phyloP scores from a whole-genome alignment of 2,797 vertebrate genomes.

The Scomberomorus guttatus region DNA sequence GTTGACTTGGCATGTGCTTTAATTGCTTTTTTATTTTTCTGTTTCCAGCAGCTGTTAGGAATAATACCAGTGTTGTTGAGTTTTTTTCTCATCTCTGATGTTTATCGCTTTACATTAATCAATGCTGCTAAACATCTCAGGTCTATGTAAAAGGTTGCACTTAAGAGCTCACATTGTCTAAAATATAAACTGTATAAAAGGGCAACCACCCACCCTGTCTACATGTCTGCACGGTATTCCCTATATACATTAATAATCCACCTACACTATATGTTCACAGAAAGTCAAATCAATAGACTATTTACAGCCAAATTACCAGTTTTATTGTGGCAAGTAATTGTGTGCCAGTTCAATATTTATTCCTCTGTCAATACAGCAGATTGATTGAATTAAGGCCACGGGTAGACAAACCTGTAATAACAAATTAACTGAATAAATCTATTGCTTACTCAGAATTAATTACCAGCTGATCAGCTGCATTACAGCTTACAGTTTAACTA shows the following conservation, averaged over 20 bases:
- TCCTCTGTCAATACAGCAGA: slow-evolving; percentile 58
- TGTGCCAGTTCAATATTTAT: slow-evolving; percentile 69
- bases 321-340: slow-evolving; percentile 70
- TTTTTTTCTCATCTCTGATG: slow-evolving; percentile 47
- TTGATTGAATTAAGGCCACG: slow-evolving; percentile 55
- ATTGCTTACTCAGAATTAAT: slow-evolving; percentile 39
- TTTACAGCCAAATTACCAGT: slow-evolving; percentile 72
- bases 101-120: slow-evolving; percentile 44
- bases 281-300: slow-evolving; percentile 63
- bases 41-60: slow-evolving; percentile 73
- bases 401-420: slow-evolving; percentile 51
- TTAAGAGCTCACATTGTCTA: slow-evolving; percentile 19
- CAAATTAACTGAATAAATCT: slow-evolving; percentile 48
- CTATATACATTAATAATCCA: slow-evolving; percentile 55
- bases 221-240: slow-evolving; percentile 30
- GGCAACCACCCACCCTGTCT: slow-evolving; percentile 39
- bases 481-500: slow-evolving; percentile 27
- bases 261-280: slow-evolving; percentile 45
- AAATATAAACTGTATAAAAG: slow-evolving; percentile 39
- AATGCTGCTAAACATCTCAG: slow-evolving; percentile 27
- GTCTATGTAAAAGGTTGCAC: slow-evolving; percentile 24
- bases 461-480: slow-evolving; percentile 36
- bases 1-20: slow-evolving; percentile 74
- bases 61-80: slow-evolving; percentile 67
- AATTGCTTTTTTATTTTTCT: slow-evolving; percentile 75